These are phyloP conservation scores for Halictus quadricinctus DNA, from an alignment of 2,888 invertebrate species.

Conservation along the genomic window DNA sequence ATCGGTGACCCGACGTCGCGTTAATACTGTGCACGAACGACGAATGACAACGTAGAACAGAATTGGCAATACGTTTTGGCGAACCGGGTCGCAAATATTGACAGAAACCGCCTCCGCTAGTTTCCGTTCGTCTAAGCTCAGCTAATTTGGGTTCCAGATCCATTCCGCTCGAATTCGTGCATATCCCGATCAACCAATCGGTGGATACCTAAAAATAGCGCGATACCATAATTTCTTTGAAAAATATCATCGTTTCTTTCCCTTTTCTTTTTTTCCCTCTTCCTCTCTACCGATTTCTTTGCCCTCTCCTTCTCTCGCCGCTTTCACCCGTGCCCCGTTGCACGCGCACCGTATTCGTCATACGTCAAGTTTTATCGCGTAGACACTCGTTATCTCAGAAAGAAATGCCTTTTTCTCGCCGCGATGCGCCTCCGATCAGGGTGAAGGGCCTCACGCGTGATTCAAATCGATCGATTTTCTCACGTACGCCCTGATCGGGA, in stretches of 20 bases:
- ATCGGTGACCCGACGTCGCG: constrained; percentile 7
- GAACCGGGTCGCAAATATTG: constrained; percentile 37
- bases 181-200: constrained; percentile 50
- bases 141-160: constrained; percentile 65
- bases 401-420: constrained; percentile 1
- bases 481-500: constrained; percentile 7
- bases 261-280: not conserved
- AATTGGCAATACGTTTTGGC: constrained; percentile 27
- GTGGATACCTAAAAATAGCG: constrained; percentile 57
- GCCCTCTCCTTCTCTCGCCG: constrained; percentile 11
- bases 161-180: constrained; percentile 55
- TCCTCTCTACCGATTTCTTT: not conserved
- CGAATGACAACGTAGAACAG: constrained; percentile 42
- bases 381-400: constrained; percentile 18
- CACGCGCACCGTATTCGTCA: constrained; percentile 35
- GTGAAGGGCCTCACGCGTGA: constrained; percentile 13
- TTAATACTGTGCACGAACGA: constrained; percentile 5
- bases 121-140: constrained; percentile 6
- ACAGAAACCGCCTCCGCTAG: constrained; percentile 30
- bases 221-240: constrained; percentile 56
- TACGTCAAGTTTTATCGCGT: constrained; percentile 41
- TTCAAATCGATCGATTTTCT: constrained; percentile 39
- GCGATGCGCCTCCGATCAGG: not conserved
- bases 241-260: constrained; percentile 39
- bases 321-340: constrained; percentile 24